Conservation (phyloP, 2,888 invertebrate species). For the Euzetes globulus region DNA sequence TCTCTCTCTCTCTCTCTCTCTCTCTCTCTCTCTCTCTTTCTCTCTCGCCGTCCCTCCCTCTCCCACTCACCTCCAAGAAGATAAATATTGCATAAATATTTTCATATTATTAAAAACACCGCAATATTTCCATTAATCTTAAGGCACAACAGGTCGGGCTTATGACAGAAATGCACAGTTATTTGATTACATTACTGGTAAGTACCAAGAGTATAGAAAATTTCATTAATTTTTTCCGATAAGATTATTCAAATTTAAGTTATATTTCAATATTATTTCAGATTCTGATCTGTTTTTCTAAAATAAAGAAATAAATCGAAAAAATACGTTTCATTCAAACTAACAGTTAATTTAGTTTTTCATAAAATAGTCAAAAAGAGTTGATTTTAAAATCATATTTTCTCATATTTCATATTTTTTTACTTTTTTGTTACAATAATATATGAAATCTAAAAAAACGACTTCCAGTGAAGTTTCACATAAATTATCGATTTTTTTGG, state of each 20-base stretch:
- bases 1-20: not conserved
- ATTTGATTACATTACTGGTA: conserved; percentile 82
- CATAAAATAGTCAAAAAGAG: too few relatives aligned
- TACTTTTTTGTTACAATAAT: too few relatives aligned
- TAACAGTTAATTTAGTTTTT: too few relatives aligned
- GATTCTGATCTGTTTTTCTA: too few relatives aligned
- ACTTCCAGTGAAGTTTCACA: not conserved
- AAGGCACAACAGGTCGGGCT: conserved; percentile 90
- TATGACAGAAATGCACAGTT: conserved; percentile 93
- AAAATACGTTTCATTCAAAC: too few relatives aligned
- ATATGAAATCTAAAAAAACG: not conserved
- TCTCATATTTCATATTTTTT: too few relatives aligned
- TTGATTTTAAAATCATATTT: too few relatives aligned
- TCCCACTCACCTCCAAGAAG: not conserved
- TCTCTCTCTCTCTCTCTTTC: not conserved
- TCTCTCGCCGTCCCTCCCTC: not conserved
- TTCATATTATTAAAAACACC: not conserved
- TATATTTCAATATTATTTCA: too few relatives aligned
- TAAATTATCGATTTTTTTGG: not conserved
- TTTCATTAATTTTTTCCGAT: not conserved
- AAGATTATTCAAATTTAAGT: too few relatives aligned
- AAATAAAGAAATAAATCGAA: too few relatives aligned
- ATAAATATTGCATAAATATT: not conserved
- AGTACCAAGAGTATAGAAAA: conserved; percentile 45
- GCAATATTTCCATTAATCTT: conserved; percentile 2